phyloP scores from a whole-genome alignment of 2,888 invertebrate species.

The Gymnoscelis rufifasciata region DNA sequence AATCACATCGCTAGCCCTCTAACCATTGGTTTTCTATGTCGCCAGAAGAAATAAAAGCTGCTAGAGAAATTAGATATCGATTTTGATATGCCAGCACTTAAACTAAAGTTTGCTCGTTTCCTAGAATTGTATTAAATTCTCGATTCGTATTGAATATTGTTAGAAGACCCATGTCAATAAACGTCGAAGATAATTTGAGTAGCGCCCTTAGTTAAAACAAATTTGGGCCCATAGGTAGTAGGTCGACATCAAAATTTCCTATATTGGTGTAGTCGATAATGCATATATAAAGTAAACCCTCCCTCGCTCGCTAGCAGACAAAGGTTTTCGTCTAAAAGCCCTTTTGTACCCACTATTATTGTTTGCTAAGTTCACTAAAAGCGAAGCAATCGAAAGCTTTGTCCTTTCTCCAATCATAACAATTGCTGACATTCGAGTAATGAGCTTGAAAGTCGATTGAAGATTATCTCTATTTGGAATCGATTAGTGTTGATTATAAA shows the following conservation, averaged over 20 bases:
- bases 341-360: constrained; percentile 58
- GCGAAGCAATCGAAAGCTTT: constrained; percentile 52
- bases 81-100: neutral
- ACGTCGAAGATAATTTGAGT: constrained; percentile 10
- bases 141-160: constrained; percentile 2
- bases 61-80: too few species aligned
- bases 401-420: constrained; percentile 29
- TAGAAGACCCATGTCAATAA: constrained; percentile 11
- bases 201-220: constrained; percentile 1
- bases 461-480: constrained; percentile 3
- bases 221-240: constrained; percentile 6
- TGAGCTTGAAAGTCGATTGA: neutral
- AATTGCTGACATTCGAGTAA: neutral
- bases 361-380: constrained; percentile 59
- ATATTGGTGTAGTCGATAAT: constrained; percentile 40
- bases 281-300: constrained; percentile 43
- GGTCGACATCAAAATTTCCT: constrained; percentile 14
- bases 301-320: constrained; percentile 44
- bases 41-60: too few species aligned
- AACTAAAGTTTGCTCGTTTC: constrained; percentile 3
- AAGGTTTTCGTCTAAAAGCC: constrained; percentile 62
- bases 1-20: too few species aligned
- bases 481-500: constrained; percentile 17
- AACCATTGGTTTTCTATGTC: too few species aligned
- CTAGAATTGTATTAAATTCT: constrained; percentile 3